These are phyloP conservation scores for Drosophila borborema DNA, from an alignment of 2,888 invertebrate species.

Conservation along the genomic window DNA sequence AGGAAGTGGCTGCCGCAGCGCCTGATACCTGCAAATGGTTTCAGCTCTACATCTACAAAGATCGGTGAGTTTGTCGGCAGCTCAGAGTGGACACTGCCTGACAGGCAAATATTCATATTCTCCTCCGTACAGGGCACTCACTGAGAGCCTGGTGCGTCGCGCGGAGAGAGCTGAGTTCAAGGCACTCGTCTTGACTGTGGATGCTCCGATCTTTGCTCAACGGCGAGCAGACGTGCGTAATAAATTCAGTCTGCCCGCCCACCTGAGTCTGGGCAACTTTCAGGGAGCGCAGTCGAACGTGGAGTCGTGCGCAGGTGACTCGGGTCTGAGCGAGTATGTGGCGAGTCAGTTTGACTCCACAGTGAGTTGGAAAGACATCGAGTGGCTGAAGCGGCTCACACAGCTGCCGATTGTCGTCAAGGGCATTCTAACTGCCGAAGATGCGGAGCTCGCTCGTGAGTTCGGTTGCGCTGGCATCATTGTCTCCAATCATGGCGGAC, in stretches of 20 bases:
- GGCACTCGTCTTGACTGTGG: constrained; percentile 94
- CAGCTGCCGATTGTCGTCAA: constrained; percentile 93
- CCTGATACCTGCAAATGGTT: constrained; percentile 94
- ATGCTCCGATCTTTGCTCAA: constrained; percentile 94
- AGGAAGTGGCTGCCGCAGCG: constrained; percentile 92
- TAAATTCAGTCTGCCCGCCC: constrained; percentile 92
- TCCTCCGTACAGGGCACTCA: constrained; percentile 86
- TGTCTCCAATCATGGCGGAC: constrained; percentile 97
- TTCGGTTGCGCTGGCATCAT: constrained; percentile 92
- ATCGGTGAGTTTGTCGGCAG: constrained; percentile 86
- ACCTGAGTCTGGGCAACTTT: constrained; percentile 94
- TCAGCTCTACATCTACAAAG: constrained; percentile 95
- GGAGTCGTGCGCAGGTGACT: constrained; percentile 82
- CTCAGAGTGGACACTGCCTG: neutral
- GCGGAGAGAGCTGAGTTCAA: constrained; percentile 94
- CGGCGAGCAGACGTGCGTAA: constrained; percentile 93
- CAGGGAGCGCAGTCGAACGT: constrained; percentile 86
- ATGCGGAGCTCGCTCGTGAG: constrained; percentile 91
- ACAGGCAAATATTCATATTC: constrained; percentile 79
- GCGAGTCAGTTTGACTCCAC: constrained; percentile 91
- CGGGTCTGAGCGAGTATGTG: constrained; percentile 93
- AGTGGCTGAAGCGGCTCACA: constrained; percentile 93
- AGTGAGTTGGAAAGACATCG: constrained; percentile 93
- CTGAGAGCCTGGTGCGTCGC: constrained; percentile 89
- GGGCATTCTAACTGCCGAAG: constrained; percentile 94